phyloP scores from a whole-genome alignment of 2,797 vertebrate genomes.

The Sebastes diploproa region DNA sequence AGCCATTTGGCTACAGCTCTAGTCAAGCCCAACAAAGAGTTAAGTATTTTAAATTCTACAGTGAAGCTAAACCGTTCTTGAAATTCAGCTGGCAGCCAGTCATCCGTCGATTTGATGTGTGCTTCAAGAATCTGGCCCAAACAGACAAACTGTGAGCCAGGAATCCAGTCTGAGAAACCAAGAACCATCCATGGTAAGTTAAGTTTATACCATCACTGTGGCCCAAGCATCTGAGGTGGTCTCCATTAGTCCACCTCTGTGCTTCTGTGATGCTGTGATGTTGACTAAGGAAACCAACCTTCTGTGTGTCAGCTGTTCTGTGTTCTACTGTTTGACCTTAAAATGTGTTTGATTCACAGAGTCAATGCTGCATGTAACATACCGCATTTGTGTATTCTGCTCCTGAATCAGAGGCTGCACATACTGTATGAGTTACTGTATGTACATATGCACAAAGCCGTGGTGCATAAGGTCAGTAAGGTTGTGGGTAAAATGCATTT shows the following conservation, averaged over 20 bases:
- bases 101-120: conserved; percentile 72
- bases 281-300: background rate
- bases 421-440: background rate
- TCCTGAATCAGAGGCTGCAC: background rate
- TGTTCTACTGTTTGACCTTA: background rate
- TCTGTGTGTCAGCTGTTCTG: background rate
- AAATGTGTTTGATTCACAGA: background rate
- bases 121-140: conserved; percentile 76
- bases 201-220: conserved; percentile 26
- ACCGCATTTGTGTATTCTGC: background rate
- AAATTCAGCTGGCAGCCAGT: conserved; percentile 78
- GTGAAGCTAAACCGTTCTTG: conserved; percentile 75
- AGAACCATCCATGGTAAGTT: conserved; percentile 49
- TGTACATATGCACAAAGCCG: background rate
- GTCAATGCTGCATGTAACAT: background rate
- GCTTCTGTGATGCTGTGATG: background rate
- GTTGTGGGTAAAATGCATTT: background rate
- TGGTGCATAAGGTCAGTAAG: background rate
- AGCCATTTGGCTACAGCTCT: conserved; percentile 30
- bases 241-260: conserved; percentile 1
- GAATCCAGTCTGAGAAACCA: conserved; percentile 63
- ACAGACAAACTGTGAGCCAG: conserved; percentile 67
- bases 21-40: conserved; percentile 61
- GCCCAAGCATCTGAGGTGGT: conserved; percentile 4
- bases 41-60: conserved; percentile 67